These are phyloP conservation scores for Argyra leucocephala DNA, from an alignment of 2,888 invertebrate species.

Conservation along the genomic window DNA sequence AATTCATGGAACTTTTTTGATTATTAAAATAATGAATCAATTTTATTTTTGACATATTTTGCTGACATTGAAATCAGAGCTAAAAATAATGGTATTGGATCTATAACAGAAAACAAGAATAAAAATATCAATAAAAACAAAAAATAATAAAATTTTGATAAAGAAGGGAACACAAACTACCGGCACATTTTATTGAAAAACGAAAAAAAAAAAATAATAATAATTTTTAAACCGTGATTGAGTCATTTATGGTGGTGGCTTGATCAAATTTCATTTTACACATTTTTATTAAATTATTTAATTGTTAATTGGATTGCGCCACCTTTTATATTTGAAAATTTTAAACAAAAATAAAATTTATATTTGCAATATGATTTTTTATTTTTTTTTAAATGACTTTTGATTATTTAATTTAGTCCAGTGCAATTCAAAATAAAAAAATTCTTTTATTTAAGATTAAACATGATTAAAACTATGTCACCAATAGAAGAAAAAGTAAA, in stretches of 20 bases:
- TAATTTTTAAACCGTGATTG: background rate
- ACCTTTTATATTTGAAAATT: background rate
- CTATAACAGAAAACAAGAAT: too few species aligned
- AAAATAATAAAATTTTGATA: background rate
- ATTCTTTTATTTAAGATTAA: too few species aligned
- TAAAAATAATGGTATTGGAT: too few species aligned
- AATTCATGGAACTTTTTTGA: background rate
- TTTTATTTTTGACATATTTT: background rate
- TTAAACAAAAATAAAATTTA: background rate
- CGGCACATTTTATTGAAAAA: background rate
- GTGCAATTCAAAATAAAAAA: too few species aligned
- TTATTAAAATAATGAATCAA: background rate
- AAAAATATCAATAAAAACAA: too few species aligned
- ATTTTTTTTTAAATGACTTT: too few species aligned
- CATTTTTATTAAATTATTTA: background rate
- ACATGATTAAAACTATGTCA: too few species aligned
- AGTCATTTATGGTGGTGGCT: background rate
- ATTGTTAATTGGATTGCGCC: background rate
- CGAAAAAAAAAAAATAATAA: too few species aligned
- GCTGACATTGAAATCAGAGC: background rate
- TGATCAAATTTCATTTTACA: background rate
- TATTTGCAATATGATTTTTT: too few species aligned
- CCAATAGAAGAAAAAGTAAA: too few species aligned
- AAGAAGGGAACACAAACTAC: background rate
- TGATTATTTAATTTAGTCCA: too few species aligned